Percentiles rank a stretch among this genome's conserved stretches.
Evolutionary conservation across 2,113 vertebrate species (phyloP).

Genomic region (Oncorhynchus keta): DNA sequence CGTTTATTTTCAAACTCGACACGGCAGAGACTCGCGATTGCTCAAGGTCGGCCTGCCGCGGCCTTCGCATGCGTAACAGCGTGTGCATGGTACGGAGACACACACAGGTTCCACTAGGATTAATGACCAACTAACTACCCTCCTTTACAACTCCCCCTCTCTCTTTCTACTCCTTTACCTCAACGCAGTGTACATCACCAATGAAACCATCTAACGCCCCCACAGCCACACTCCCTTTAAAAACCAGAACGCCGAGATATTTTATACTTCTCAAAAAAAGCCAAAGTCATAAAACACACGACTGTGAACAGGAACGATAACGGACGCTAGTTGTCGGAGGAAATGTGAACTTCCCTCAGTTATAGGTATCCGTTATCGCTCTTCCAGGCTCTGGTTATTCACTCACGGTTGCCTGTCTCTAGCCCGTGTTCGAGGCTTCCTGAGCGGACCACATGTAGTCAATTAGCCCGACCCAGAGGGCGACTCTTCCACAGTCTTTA

Average conservation of each 20-base stretch:
- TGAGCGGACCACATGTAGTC: conserved; percentile 81
- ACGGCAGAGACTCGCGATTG: conserved; percentile 71
- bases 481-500: conserved; percentile 55
- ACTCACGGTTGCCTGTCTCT: conserved; percentile 61
- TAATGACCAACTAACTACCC: conserved; percentile 86
- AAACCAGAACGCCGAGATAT: not conserved
- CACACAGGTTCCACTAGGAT: conserved; percentile 82
- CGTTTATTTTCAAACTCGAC: conserved; percentile 46
- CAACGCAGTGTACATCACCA: conserved; percentile 32
- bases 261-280: not conserved
- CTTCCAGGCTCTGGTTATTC: conserved; percentile 57
- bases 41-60: conserved; percentile 72
- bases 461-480: conserved; percentile 74
- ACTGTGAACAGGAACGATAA: conserved; percentile 24
- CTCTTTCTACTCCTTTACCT: conserved; percentile 40
- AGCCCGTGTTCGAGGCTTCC: conserved; percentile 68
- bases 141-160: conserved; percentile 76
- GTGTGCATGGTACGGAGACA: conserved; percentile 85
- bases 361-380: conserved; percentile 62
- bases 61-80: conserved; percentile 74
- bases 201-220: conserved; percentile 32
- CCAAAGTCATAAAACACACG: not conserved
- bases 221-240: conserved; percentile 6
- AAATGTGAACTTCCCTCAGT: conserved; percentile 60
- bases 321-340: conserved; percentile 27